A percentile compares a stretch with the other conserved stretches of the same genome.
Evolutionary conservation across 2,113 vertebrate species (phyloP).

Genomic region (Hippolais icterina): DNA sequence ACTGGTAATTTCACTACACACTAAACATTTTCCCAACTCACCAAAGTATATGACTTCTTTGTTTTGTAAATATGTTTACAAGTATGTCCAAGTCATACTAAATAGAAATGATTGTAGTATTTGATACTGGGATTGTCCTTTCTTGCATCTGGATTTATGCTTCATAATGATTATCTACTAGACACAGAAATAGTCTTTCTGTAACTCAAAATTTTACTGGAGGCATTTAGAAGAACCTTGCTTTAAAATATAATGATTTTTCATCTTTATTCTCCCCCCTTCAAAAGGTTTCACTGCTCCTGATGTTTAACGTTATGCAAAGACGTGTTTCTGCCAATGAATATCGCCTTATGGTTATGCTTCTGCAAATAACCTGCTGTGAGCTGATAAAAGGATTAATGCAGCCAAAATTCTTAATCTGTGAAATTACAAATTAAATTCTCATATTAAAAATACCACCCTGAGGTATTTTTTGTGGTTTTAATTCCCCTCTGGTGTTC

Average conservation of each 20-base stretch:
- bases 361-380: conserved; percentile 93
- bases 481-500: conserved; percentile 88
- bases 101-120: conserved; percentile 69
- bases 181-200: conserved; percentile 81
- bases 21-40: conserved; percentile 42
- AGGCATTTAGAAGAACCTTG: conserved; percentile 83
- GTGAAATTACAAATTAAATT: conserved; percentile 93
- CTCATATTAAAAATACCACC: conserved; percentile 92
- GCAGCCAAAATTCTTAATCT: conserved; percentile 92
- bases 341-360: conserved; percentile 85
- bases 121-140: conserved; percentile 71
- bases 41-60: conserved; percentile 65
- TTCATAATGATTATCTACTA: conserved; percentile 82
- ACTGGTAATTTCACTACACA: conserved; percentile 9
- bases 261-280: conserved; percentile 85
- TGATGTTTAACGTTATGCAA: conserved; percentile 85
- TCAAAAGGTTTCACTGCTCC: conserved; percentile 84
- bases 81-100: conserved; percentile 56
- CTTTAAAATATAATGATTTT: conserved; percentile 87
- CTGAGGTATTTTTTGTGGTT: conserved; percentile 89
- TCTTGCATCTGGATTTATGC: conserved; percentile 73
- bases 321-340: conserved; percentile 85
- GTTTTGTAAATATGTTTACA: conserved; percentile 76
- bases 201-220: conserved; percentile 78
- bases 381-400: conserved; percentile 99